Evolutionary conservation across 1,140 invertebrate genomes (phyloP).

Genomic region (Trichogramma pretiosum): DNA sequence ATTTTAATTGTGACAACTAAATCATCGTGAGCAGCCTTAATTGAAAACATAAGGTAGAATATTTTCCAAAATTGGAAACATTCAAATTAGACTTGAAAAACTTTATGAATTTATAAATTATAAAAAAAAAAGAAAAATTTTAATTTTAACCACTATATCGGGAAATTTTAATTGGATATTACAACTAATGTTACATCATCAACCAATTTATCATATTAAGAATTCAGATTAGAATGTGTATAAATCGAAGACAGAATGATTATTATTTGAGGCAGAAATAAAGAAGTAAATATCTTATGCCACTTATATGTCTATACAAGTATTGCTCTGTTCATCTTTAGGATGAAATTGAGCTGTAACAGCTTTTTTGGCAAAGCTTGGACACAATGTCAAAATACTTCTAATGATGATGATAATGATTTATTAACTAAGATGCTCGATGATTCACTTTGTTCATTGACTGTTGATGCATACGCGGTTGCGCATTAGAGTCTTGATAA

Average conservation of each 20-base stretch:
- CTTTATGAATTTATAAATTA: too few relatives aligned
- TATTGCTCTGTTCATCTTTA: slow-evolving; percentile 12
- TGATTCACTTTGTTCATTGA: slow-evolving; percentile 28
- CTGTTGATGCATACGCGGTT: slow-evolving; percentile 34
- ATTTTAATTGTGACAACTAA: too few relatives aligned
- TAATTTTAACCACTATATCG: too few relatives aligned
- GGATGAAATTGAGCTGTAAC: slow-evolving; percentile 21
- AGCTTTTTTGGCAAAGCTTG: slow-evolving; percentile 19
- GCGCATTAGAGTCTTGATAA: slow-evolving; percentile 34
- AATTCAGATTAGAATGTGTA: slow-evolving; percentile 8
- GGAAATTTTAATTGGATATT: too few relatives aligned
- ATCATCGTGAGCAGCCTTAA: too few relatives aligned
- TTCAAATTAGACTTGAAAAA: too few relatives aligned
- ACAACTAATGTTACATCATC: too few relatives aligned
- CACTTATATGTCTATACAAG: slow-evolving; percentile 16
- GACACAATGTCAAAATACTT: slow-evolving; percentile 15
- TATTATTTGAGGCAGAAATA: slow-evolving; percentile 11
- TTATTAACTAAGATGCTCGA: slow-evolving; percentile 19
- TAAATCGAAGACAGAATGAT: slow-evolving; percentile 19
- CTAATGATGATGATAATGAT: slow-evolving; percentile 14
- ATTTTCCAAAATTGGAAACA: too few relatives aligned
- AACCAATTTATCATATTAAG: too few relatives aligned
- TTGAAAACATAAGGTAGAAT: too few relatives aligned
- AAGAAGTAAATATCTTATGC: slow-evolving; percentile 8
- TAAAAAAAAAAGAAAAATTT: too few relatives aligned